Base-by-base conservation (phyloP, 1,140 invertebrate species). In the Drosophila mauritiana region DNA sequence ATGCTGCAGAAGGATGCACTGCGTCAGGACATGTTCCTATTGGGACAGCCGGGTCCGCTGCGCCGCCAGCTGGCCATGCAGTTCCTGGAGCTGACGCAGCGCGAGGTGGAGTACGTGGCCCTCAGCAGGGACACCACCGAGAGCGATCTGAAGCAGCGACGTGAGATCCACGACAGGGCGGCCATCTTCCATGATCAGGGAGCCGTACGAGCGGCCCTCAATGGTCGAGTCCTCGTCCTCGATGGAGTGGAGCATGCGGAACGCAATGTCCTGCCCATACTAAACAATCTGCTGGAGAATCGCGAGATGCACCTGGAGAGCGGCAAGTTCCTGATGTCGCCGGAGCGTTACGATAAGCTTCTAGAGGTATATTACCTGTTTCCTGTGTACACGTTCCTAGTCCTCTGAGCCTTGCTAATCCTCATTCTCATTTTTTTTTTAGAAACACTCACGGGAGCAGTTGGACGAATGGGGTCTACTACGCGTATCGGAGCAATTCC, bases 241-340 rank as follows among this genome's bases (percentile, higher is more conserved):
- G 98, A 99, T 93, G 98, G 98, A 6, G 97, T 99, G 57, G 98
- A 99, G 93, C 99, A 99, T 92, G 98, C 98, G 0, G 98, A 99
- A 92, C 93, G 98, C 57, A 99, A 99, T 94, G 98, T 99, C 31
- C 93, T 99, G 45, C 98, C 98, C 43, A 96, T 99, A 40, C 92
- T 99, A n/a, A 99, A 99, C 93, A 99, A 99, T 93, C 94, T 99
- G 27, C 93, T 99, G n/a, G 98, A 99, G 93, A 99, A 99, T 93
- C 94, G 98, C 53, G 98, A 99, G 93, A 99, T 99, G 98, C 97
- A 99, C 92, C 93, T 99, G 45, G 98, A 99, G 93, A 98, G 99
- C 94, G 98, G 98, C 1, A 93, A 98, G 73, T 98, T 99, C 92
- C 93, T 99, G 13, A 96, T 99, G 86, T 95, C 97, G 2, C 95